Evolutionary conservation across 2,888 invertebrate genomes (phyloP), one percentile per base, ranked within the genome.

Genomic region (Drosophila buzzatii): DNA sequence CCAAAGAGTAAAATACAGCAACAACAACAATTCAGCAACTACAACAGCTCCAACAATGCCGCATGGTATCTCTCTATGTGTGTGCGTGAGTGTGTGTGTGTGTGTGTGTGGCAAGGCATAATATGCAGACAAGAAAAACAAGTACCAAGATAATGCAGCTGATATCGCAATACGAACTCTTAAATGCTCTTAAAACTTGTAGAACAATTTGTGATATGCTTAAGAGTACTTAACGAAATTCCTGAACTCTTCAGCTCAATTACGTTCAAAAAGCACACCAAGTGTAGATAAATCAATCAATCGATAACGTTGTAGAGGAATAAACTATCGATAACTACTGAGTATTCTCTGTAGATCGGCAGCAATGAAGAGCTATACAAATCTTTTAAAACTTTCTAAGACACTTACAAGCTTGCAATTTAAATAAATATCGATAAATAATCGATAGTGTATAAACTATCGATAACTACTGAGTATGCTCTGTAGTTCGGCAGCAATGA

Each of bases 1-100:
- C 80, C 83, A 85, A 88, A 82, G 74, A 79, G 85, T 70, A 66
- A 82, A 85, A 76, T 71, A 39, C 53, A n/a, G 27, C 20, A 53
- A 16, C 53, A 53, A 78, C 58, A 55, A 27, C 56, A 18, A 42
- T 23, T 23, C 27, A 56, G 14, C 56, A 56, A 14, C 56, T 42
- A 53, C 67, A 71, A 56, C 66, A 55, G 49, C 53, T 44, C 41
- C 55, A 66, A 59, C 61, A 77, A 76, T 75, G 72, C 57, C 42
- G 16, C 60, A 27, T 41, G 49, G 41, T 47, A 31, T 45, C 45
- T 42, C 14, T 44, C 2, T 62, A 35, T 60, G 9, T 62, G 41
- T 57, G 14, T 55, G 47, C 55, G 23, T 23, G 23, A 3, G 20
- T 2, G 58, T 44, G 45, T 49, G 57, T 59, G 58, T 44, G 42